phyloP scores from a whole-genome alignment of 2,113 vertebrate species.

The Daubentonia madagascariensis region DNA sequence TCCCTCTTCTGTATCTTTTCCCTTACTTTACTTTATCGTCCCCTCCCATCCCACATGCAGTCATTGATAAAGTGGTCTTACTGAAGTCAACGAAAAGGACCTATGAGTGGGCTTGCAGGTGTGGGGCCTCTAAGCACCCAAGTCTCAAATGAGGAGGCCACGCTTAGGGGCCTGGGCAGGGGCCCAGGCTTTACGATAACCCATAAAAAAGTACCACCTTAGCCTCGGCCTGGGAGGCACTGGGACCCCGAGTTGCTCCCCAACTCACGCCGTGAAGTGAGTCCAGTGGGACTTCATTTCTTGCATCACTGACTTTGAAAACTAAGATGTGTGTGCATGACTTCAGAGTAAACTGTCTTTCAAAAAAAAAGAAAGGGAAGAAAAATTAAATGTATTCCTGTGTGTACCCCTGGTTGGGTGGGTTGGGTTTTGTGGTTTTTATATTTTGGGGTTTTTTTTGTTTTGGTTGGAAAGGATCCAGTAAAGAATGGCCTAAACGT shows the following conservation, averaged over 20 bases:
- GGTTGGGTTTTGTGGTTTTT: no score
- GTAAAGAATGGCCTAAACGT: neutral
- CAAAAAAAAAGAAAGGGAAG: neutral
- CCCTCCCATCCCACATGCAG: no score
- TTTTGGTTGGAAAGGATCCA: neutral
- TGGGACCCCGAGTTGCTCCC: neutral
- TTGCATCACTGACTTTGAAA: neutral
- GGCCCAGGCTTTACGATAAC: neutral
- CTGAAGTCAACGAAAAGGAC: neutral
- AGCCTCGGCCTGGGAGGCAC: neutral
- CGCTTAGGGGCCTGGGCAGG: no score
- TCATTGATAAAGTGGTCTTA: neutral
- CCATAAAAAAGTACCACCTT: neutral
- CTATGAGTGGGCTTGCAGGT: no score
- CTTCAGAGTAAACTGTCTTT: neutral
- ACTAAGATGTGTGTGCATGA: neutral
- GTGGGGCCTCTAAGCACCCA: neutral
- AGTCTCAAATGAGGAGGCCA: neutral
- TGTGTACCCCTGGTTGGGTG: neutral
- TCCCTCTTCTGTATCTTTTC: neutral
- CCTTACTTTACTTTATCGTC: neutral
- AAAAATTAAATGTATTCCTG: neutral
- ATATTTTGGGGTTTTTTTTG: no score
- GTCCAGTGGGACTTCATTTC: no score
- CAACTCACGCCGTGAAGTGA: accelerated